Conservation (phyloP, 2,113 vertebrate species). For the Felis catus region DNA sequence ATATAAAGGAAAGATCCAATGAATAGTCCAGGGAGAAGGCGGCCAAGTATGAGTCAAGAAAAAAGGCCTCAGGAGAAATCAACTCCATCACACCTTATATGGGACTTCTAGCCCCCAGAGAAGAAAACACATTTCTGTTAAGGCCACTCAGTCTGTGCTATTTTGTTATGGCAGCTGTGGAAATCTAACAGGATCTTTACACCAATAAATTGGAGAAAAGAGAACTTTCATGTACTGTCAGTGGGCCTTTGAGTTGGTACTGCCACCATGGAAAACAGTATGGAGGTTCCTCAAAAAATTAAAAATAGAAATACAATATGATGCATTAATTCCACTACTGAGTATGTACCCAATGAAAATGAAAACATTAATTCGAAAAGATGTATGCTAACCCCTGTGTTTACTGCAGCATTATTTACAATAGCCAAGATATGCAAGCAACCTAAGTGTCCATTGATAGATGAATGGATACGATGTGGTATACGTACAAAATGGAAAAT, state of each 20-base stretch:
- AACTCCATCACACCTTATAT: neutral
- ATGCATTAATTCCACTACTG: neutral
- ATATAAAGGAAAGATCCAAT: neutral
- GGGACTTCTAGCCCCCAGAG: neutral
- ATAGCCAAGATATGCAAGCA: neutral
- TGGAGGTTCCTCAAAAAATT: neutral
- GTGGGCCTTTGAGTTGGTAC: neutral
- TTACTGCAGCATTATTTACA: neutral
- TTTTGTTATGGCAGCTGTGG: neutral
- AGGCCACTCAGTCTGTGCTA: neutral
- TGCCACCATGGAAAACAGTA: neutral
- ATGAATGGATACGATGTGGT: neutral
- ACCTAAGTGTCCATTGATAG: neutral
- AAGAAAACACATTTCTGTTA: neutral
- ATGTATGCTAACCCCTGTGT: neutral
- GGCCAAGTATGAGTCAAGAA: neutral
- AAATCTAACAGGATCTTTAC: neutral
- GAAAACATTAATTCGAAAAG: neutral
- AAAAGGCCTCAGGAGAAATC: neutral
- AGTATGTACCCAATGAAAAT: neutral
- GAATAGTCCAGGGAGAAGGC: neutral
- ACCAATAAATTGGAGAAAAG: neutral
- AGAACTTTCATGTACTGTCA: neutral
- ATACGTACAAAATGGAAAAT: neutral
- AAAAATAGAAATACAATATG: neutral